These are phyloP conservation scores for Beris morrisii DNA, from an alignment of 2,888 invertebrate species.

Conservation along the genomic window DNA sequence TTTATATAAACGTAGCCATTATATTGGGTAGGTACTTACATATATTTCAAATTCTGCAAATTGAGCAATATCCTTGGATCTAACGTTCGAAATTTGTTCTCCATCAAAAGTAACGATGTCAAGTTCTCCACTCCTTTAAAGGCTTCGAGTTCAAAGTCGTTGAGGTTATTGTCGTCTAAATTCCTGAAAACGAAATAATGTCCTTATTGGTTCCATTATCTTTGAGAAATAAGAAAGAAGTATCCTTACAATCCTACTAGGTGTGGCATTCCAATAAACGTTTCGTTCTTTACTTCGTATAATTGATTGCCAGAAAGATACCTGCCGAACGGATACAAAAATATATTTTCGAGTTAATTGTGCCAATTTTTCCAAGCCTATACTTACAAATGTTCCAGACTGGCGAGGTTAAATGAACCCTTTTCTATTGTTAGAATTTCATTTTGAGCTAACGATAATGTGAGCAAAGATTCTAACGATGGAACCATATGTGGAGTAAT, in stretches of 20 bases:
- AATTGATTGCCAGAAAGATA: conserved; percentile 59
- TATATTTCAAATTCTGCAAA: conserved; percentile 54
- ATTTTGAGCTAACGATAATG: conserved; percentile 59
- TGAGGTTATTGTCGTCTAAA: conserved; percentile 57
- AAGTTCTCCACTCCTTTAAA: conserved; percentile 56
- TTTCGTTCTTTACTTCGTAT: conserved; percentile 51
- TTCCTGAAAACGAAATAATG: conserved; percentile 48
- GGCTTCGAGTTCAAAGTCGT: conserved; percentile 53
- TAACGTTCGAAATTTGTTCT: conserved; percentile 52
- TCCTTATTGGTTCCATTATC: neutral
- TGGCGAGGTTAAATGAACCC: conserved; percentile 52
- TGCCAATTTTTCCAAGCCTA: neutral
- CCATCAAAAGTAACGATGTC: conserved; percentile 56
- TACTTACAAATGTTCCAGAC: conserved; percentile 58
- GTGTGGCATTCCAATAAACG: conserved; percentile 57
- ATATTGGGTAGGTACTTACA: conserved; percentile 52
- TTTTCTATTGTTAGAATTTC: conserved; percentile 48
- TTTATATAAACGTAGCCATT: neutral
- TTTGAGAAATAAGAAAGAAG: neutral
- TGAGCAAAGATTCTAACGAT: conserved; percentile 50
- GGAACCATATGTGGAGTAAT: conserved; percentile 53
- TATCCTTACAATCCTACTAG: conserved; percentile 54
- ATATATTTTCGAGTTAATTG: neutral
- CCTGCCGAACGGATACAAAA: conserved; percentile 48
- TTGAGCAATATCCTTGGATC: conserved; percentile 53